phyloP scores from a whole-genome alignment of 2,797 vertebrate species.

The Acanthornis magna region DNA sequence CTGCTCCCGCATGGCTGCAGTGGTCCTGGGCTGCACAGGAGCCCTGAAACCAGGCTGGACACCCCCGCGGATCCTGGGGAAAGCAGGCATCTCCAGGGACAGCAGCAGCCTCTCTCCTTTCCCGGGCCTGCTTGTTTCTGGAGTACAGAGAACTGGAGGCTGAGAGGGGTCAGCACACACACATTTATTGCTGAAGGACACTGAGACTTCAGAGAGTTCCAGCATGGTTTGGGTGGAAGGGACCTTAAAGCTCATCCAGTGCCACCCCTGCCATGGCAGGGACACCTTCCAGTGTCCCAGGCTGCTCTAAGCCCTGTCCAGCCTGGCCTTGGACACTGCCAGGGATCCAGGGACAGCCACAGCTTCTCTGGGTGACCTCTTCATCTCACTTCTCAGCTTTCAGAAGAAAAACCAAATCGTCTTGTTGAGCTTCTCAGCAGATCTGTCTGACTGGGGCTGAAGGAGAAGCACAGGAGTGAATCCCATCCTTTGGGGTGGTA shows the following conservation, averaged over 20 bases:
- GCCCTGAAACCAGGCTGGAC: background rate
- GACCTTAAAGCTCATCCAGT: background rate
- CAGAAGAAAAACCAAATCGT: background rate
- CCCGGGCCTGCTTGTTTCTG: background rate
- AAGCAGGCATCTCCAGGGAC: background rate
- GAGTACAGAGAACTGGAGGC: background rate
- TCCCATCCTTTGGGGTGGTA: background rate
- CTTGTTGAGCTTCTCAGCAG: background rate
- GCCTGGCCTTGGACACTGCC: fast-evolving
- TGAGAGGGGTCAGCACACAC: background rate
- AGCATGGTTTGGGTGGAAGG: too few relatives aligned
- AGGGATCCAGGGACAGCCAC: background rate
- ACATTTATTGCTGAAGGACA: background rate
- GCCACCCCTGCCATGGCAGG: background rate
- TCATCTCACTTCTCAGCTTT: background rate
- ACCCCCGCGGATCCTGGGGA: background rate
- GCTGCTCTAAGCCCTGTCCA: background rate
- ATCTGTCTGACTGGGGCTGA: fast-evolving
- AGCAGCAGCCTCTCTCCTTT: background rate
- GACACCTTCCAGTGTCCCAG: background rate
- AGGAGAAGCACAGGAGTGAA: background rate
- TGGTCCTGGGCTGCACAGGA: background rate
- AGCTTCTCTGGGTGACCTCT: background rate
- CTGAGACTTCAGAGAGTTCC: background rate
- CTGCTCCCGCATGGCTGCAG: background rate